Evolutionary conservation across 2,797 vertebrate species (phyloP).

Genomic region (Myotis findleyi): DNA sequence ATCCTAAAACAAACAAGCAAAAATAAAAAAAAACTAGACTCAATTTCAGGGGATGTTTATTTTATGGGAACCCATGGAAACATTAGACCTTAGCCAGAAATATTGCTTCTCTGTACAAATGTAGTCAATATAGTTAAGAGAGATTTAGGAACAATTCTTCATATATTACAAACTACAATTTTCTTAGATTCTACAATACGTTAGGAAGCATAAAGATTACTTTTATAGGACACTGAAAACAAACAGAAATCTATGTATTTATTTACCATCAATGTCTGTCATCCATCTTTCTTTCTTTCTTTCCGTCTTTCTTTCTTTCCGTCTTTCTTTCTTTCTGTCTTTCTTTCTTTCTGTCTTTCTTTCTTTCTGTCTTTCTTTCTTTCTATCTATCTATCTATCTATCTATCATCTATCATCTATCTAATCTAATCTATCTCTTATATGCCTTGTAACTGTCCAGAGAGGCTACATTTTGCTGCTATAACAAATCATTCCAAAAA

Average conservation of each 20-base stretch:
- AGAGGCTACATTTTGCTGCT: background rate
- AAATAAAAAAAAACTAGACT: constrained; percentile 20
- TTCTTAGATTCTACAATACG: background rate
- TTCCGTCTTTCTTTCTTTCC: too few relatives aligned
- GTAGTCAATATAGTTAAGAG: background rate
- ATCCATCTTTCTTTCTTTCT: too few relatives aligned
- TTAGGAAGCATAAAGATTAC: background rate
- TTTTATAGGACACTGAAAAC: background rate
- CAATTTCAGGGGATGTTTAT: constrained; percentile 66
- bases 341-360: too few relatives aligned
- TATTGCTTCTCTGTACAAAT: constrained; percentile 53
- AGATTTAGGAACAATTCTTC: background rate
- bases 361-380: too few relatives aligned
- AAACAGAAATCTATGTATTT: background rate
- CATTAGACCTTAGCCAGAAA: constrained; percentile 56
- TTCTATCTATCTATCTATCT: background rate
- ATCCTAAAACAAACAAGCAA: constrained; percentile 51
- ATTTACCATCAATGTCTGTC: background rate
- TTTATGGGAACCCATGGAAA: constrained; percentile 43
- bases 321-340: too few relatives aligned
- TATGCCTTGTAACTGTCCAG: background rate
- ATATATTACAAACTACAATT: background rate
- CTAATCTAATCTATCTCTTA: background rate
- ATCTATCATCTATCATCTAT: background rate
- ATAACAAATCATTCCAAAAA: background rate